Evolutionary conservation across 2,888 invertebrate species (phyloP).

Genomic region (Masnerella sp.): DNA sequence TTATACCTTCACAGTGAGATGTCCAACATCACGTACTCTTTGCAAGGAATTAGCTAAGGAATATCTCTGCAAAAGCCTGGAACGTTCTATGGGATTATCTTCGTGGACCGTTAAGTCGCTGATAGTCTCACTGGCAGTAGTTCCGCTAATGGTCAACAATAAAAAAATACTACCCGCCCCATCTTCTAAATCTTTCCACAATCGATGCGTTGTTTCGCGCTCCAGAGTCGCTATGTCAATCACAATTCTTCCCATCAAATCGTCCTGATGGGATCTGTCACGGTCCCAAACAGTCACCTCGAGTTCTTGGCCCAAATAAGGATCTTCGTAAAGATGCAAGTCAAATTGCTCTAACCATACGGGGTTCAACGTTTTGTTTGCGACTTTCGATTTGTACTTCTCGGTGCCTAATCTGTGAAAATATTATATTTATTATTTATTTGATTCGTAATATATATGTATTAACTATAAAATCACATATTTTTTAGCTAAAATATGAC

Average conservation of each 20-base stretch:
- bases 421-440: too few relatives aligned
- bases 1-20: conserved; percentile 94
- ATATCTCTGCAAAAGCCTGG: conserved; percentile 73
- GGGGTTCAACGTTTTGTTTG: conserved; percentile 91
- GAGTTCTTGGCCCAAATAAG: conserved; percentile 87
- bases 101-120: conserved; percentile 92
- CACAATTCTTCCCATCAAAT: conserved; percentile 89
- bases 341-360: conserved; percentile 99
- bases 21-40: conserved; percentile 92
- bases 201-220: conserved; percentile 93
- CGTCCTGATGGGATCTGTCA: conserved; percentile 89
- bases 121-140: conserved; percentile 94
- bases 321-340: conserved; percentile 95
- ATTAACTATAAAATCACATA: too few relatives aligned
- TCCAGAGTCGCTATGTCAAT: conserved; percentile 91
- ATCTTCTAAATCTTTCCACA: conserved; percentile 94
- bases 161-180: conserved; percentile 91
- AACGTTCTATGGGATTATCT: conserved; percentile 86
- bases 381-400: conserved; percentile 96
- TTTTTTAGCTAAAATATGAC: too few relatives aligned
- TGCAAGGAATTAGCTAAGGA: conserved; percentile 80
- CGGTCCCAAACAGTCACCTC: conserved; percentile 96
- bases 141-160: conserved; percentile 95
- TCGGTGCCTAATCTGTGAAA: conserved; percentile 93
- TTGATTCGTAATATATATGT: too few relatives aligned